These are phyloP conservation scores for Agapostemon virescens DNA, from an alignment of 2,888 invertebrate genomes.

Conservation along the genomic window DNA sequence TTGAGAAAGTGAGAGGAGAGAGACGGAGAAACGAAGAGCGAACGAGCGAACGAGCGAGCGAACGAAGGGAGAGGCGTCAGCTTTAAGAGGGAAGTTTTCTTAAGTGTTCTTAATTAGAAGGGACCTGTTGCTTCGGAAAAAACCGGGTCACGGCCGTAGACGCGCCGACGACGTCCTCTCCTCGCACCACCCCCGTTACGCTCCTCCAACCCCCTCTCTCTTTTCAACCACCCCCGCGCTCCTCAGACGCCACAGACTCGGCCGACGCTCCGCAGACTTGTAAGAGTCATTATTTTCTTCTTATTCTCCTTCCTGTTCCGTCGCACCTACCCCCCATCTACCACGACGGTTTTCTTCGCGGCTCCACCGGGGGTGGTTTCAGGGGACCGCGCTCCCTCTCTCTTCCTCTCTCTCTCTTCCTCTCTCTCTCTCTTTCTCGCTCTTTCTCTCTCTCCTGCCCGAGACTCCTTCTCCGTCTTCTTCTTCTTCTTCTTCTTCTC, in stretches of 20 bases:
- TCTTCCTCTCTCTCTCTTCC: constrained; percentile 14
- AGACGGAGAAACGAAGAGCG: neutral
- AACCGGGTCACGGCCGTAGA: constrained; percentile 80
- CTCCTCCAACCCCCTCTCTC: constrained; percentile 6
- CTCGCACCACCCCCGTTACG: constrained; percentile 18
- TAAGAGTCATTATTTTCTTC: constrained; percentile 80
- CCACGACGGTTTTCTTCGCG: constrained; percentile 44
- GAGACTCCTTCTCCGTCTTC: neutral
- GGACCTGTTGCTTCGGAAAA: constrained; percentile 81
- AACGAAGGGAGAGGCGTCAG: constrained; percentile 77
- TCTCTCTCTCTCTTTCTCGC: no score
- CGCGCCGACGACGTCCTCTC: constrained; percentile 69
- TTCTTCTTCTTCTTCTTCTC: neutral
- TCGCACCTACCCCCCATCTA: constrained; percentile 37
- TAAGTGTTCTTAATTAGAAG: constrained; percentile 81
- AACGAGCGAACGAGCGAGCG: constrained; percentile 34
- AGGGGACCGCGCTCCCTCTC: neutral
- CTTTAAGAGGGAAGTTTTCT: constrained; percentile 81
- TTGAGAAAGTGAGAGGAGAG: neutral
- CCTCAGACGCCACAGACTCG: constrained; percentile 54
- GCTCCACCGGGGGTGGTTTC: constrained; percentile 1
- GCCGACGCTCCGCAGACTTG: constrained; percentile 72
- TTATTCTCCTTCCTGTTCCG: constrained; percentile 72
- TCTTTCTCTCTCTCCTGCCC: no score
- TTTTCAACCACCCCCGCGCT: constrained; percentile 32